Evolutionary conservation across 2,888 invertebrate genomes (phyloP).

Genomic region (Atethmia centrago): DNA sequence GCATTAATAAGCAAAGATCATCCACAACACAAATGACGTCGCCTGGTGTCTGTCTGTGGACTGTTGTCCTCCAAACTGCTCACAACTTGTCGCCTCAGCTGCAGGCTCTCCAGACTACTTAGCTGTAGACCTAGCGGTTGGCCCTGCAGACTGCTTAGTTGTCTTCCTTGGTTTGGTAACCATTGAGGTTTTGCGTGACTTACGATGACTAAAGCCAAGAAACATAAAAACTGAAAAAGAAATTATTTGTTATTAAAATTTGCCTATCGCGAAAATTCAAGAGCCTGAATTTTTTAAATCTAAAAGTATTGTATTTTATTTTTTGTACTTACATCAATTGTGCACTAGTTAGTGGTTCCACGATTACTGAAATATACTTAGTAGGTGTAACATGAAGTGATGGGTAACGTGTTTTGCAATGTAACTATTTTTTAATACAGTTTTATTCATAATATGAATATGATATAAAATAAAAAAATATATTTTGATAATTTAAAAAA

Average conservation of each 20-base stretch:
- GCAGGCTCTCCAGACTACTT: not conserved
- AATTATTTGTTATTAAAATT: not conserved
- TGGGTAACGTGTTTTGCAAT: not conserved
- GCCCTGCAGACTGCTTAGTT: not conserved
- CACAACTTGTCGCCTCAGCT: not conserved
- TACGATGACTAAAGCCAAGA: not conserved
- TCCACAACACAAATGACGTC: constrained; percentile 2
- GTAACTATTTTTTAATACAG: too few relatives aligned
- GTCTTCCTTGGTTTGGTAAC: not conserved
- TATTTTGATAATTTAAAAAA: too few relatives aligned
- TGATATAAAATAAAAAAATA: too few relatives aligned
- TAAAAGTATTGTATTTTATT: too few relatives aligned
- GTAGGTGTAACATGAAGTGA: not conserved
- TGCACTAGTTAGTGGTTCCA: not conserved
- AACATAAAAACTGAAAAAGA: not conserved
- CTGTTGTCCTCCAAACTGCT: not conserved
- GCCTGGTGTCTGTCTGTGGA: not conserved
- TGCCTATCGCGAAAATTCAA: not conserved
- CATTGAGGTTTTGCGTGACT: constrained; percentile 4
- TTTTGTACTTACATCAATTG: too few relatives aligned
- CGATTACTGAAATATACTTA: not conserved
- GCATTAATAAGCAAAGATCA: not conserved
- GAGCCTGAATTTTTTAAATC: not conserved
- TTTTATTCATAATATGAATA: too few relatives aligned
- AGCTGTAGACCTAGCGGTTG: not conserved